Conservation (phyloP, 2,888 invertebrate genomes). For the Mimumesa dahlbomi region DNA sequence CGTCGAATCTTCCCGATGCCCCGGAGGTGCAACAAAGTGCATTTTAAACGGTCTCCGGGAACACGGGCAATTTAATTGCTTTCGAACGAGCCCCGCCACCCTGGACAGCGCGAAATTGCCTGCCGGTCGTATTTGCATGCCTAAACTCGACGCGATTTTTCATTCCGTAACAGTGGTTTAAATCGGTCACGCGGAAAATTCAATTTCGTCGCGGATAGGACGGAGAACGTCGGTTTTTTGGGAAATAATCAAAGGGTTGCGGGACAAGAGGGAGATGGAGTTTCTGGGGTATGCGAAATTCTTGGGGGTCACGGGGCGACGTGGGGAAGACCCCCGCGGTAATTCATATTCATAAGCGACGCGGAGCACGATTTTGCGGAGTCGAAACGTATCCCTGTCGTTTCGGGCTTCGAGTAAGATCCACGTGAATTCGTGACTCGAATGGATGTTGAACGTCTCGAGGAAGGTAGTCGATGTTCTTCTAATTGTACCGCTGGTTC, state of each 20-base stretch:
- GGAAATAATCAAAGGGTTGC: too few species aligned
- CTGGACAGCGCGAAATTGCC: constrained; percentile 27
- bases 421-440: neutral
- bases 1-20: constrained; percentile 11
- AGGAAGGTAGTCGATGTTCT: constrained; percentile 4
- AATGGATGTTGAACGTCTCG: neutral
- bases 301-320: too few species aligned
- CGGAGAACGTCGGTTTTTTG: too few species aligned
- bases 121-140: constrained; percentile 21
- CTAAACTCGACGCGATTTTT: constrained; percentile 28
- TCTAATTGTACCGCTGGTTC: constrained; percentile 29
- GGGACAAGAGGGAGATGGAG: too few species aligned
- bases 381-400: constrained; percentile 29
- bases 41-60: constrained; percentile 8
- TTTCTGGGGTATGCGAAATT: too few species aligned
- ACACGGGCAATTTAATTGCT: constrained; percentile 44
- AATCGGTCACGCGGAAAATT: constrained; percentile 1
- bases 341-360: constrained; percentile 14
- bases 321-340: too few species aligned
- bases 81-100: constrained; percentile 17
- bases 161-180: constrained; percentile 23
- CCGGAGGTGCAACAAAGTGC: neutral
- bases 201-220: too few species aligned
- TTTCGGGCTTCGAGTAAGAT: constrained; percentile 9
- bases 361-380: constrained; percentile 25